Evolutionary conservation across 2,888 invertebrate genomes (phyloP), one percentile per base, ranked within the genome.

Genomic region (Beris morrisii): DNA sequence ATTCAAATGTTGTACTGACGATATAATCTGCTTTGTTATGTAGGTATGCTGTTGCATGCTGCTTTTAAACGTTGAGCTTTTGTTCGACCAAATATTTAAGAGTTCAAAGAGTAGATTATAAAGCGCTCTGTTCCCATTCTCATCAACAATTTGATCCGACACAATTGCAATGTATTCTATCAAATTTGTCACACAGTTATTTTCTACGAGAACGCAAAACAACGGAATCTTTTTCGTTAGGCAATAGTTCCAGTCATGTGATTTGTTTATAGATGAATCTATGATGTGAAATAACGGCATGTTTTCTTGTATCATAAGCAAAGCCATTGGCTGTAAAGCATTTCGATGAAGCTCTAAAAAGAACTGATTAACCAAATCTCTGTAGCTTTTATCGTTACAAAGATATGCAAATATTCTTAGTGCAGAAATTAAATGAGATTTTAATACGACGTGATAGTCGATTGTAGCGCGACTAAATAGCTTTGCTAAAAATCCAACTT

Each of bases 31-130:
- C 75, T 90, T 87, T 0, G 89, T 86, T 4, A 91, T 81, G 70
- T 87, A 89, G 70, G 89, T 79, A 73, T 91, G 91, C 71, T 92
- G 91, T 45, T 86, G 85, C 7, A 87, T 77, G 66, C 88, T 85
- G 0, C 87, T 84, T 13, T 87, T 86, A 59, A 85, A 84, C 9
- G 87, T 76, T 0, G 86, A 82, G 59, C 84, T 85, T 28, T 86
- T 85, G 72, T 88, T 87, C 0, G 88, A 82, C 93, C 93, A 93
- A 12, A 88, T 82, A 0, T 82, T 82, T 3, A 88, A 73, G 43
- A 92, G 73, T 70, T 86, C 84, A 0, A 83, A 69, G 2, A 86
- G 75, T 43, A 90, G 75, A 28, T 82, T 79, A 5, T 77, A 72
- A 22, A 85, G 73, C 61, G 78, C 68, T 15, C 73, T 69, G 50